Evolutionary conservation across 2,888 invertebrate species (phyloP).

Genomic region (Nebria brevicollis): DNA sequence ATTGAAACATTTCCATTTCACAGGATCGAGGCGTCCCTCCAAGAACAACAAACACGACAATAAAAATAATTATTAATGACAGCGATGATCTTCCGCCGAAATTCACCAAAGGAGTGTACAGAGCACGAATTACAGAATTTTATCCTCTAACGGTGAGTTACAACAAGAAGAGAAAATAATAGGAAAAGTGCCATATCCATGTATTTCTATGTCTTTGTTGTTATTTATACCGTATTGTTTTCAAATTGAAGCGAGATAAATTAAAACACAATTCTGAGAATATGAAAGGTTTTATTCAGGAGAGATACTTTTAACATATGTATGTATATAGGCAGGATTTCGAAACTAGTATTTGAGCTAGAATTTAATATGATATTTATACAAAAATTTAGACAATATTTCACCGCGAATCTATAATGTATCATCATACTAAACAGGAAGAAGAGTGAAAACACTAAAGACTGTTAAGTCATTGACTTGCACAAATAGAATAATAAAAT

Average conservation of each 20-base stretch:
- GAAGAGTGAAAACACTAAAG: too few species aligned
- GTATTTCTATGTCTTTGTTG: not conserved
- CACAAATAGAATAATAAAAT: too few species aligned
- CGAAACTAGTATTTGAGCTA: too few species aligned
- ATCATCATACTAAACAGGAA: too few species aligned
- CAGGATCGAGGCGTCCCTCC: slow-evolving; percentile 87
- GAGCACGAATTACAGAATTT: slow-evolving; percentile 83
- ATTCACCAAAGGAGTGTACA: slow-evolving; percentile 83
- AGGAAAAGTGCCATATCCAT: not conserved
- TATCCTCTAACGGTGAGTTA: slow-evolving; percentile 79
- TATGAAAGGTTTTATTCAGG: not conserved
- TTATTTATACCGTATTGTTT: not conserved
- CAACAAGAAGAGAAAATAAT: slow-evolving; percentile 8
- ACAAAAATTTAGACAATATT: too few species aligned
- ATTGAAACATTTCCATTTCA: slow-evolving; percentile 50
- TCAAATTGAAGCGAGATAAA: not conserved
- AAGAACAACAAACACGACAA: slow-evolving; percentile 75
- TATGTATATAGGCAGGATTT: too few species aligned
- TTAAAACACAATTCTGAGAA: slow-evolving; percentile 14
- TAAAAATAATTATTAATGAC: slow-evolving; percentile 77
- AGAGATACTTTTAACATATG: not conserved
- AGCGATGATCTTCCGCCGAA: slow-evolving; percentile 85
- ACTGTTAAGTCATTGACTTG: too few species aligned
- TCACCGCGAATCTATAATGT: too few species aligned
- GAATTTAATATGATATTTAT: too few species aligned